Percentiles rank a stretch among this genome's conserved stretches.
phyloP scores from a whole-genome alignment of 2,888 invertebrate species.

The Dilophus febrilis region DNA sequence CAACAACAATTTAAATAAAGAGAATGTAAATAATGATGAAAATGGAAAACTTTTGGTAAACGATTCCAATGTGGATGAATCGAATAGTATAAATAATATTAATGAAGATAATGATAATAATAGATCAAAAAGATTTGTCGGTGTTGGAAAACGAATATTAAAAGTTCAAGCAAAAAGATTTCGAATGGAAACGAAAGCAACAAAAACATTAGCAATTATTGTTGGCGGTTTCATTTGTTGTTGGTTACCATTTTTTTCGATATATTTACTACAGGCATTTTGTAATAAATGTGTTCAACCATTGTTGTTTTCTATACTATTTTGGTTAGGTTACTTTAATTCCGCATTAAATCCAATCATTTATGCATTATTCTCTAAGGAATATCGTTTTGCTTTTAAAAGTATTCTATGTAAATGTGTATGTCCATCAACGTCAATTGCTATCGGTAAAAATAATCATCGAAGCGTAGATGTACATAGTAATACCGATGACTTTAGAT shows the following conservation, averaged over 20 bases:
- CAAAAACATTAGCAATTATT: constrained; percentile 90
- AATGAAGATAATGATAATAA: constrained; percentile 14
- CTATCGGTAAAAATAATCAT: constrained; percentile 8
- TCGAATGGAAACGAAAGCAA: constrained; percentile 90
- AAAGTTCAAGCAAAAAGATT: constrained; percentile 83
- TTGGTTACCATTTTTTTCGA: constrained; percentile 94
- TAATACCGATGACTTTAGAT: background rate
- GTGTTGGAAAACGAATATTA: constrained; percentile 72
- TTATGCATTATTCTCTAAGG: constrained; percentile 85
- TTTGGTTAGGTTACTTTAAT: constrained; percentile 97
- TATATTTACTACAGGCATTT: constrained; percentile 81
- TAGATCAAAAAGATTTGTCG: constrained; percentile 32
- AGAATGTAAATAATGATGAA: too few relatives aligned
- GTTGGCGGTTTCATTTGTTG: constrained; percentile 94
- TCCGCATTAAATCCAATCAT: constrained; percentile 91
- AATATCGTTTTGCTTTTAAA: constrained; percentile 89
- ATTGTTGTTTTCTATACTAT: constrained; percentile 74
- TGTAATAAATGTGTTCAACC: constrained; percentile 72
- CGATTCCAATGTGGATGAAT: too few relatives aligned
- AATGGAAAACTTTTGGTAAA: too few relatives aligned
- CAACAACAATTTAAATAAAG: too few relatives aligned
- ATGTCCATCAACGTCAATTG: constrained; percentile 33
- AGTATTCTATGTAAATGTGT: constrained; percentile 76
- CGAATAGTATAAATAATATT: too few relatives aligned
- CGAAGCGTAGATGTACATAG: background rate